Evolutionary conservation across 2,113 vertebrate genomes (phyloP).

Genomic region (Pteruthius melanotis): DNA sequence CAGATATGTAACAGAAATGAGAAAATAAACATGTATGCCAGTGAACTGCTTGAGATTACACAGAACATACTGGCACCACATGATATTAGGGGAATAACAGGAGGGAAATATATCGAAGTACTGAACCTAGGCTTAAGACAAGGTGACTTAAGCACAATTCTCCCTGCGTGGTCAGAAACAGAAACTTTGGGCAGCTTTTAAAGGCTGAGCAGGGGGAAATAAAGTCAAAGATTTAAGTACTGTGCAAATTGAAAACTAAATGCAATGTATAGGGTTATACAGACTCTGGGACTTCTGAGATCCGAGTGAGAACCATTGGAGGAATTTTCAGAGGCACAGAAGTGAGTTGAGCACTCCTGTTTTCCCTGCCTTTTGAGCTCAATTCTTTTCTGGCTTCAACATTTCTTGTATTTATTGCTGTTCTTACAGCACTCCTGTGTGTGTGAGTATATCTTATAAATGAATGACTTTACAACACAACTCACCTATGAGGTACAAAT

Average conservation of each 20-base stretch:
- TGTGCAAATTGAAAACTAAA: background rate
- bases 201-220: background rate
- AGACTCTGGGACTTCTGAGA: background rate
- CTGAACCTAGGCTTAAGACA: background rate
- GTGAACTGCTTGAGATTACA: background rate
- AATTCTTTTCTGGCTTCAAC: background rate
- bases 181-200: background rate
- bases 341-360: background rate
- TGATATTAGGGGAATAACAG: background rate
- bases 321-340: background rate
- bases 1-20: background rate
- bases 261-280: background rate
- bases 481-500: background rate
- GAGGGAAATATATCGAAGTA: background rate
- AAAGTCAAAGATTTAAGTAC: background rate
- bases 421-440: background rate
- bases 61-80: background rate
- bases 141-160: background rate
- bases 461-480: background rate
- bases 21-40: constrained; percentile 13
- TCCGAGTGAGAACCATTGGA: background rate
- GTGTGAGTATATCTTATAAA: background rate
- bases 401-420: background rate
- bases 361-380: background rate
- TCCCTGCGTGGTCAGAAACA: background rate